Base-by-base conservation (phyloP, 2,797 vertebrate species). In the Galaxias olidus region DNA sequence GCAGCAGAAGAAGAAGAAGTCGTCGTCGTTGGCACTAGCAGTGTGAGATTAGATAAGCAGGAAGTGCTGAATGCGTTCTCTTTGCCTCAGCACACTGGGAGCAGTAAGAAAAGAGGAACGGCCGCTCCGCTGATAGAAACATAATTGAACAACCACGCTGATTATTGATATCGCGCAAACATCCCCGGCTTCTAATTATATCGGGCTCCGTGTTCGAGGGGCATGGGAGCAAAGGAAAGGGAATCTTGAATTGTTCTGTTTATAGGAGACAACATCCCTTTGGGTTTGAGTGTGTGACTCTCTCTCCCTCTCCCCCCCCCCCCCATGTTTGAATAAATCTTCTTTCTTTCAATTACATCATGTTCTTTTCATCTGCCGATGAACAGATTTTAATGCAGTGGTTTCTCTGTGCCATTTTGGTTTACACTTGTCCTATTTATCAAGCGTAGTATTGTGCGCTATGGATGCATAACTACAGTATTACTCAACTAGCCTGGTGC, bases 51-150 rank as follows among this genome's bases (percentile, higher is more conserved):
- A 91, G 92, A 93, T 92, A 92, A 92, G 88, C 65, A 75, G 75
- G 87, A 91, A 91, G 83, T 89, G 91, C 92, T 91, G 91, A 92
- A 89, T 90, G 71, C 82, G 83, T 85, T 81, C 84, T 88, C 80
- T 83, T 10, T 69, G 74, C 80, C 79, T 79, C 75, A 82, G 59
- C 71, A 73, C 68, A 56, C 58, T 9, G 56, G 61, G 79, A 79
- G 80, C 84, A 77, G 75, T 81, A 77, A 73, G 79, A 83, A 85
- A 88, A 74, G 63, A 81, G 75, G 78, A 80, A 65, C 70, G 76
- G 77, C 82, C 63, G 78, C 84, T 80, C 66, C 88, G 90, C 91
- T 91, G 91, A 92, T 87, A 68, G 77, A 82, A 61, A 87, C 89
- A 83, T 86, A 89, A 92, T 89, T 90, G 77, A 88, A 87, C 83